Evolutionary conservation across 2,888 invertebrate genomes (phyloP).

Genomic region (Chrysodeixis includens): DNA sequence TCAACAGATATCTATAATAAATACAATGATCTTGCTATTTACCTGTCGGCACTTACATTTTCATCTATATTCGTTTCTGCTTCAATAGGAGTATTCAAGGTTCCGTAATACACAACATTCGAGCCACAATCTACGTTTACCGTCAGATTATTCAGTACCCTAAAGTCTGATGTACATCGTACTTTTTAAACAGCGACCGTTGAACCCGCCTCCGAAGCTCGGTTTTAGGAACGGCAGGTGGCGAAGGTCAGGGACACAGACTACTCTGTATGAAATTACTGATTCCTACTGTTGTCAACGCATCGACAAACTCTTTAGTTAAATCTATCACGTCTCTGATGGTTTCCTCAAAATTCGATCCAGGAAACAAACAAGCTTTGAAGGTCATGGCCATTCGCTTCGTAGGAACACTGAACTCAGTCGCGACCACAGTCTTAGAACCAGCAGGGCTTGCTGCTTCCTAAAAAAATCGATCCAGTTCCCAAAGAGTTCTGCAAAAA

Average conservation of each 20-base stretch:
- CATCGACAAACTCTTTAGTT: not conserved
- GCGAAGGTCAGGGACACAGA: not conserved
- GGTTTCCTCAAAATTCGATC: conserved; percentile 16
- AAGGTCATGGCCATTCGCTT: conserved; percentile 37
- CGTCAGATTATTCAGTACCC: not conserved
- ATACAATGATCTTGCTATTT: no score
- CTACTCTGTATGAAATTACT: not conserved
- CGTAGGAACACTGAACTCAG: not conserved
- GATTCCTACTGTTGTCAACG: not conserved
- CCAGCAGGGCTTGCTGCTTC: not conserved
- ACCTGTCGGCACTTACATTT: not conserved
- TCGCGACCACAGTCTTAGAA: not conserved
- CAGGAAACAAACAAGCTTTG: not conserved
- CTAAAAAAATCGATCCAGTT: conserved; percentile 33
- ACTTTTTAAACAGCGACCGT: not conserved
- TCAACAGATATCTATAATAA: no score
- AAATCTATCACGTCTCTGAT: not conserved
- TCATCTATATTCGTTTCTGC: not conserved
- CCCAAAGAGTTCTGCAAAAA: conserved; percentile 66
- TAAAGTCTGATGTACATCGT: not conserved
- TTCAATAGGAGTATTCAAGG: not conserved
- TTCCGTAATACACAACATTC: not conserved
- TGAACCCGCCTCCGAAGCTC: not conserved
- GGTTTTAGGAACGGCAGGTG: not conserved
- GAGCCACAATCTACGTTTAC: not conserved